A percentile compares a stretch with the other conserved stretches of the same genome.
Evolutionary conservation across 1,140 invertebrate species (phyloP).

Genomic region (Drosophila kikkawai): DNA sequence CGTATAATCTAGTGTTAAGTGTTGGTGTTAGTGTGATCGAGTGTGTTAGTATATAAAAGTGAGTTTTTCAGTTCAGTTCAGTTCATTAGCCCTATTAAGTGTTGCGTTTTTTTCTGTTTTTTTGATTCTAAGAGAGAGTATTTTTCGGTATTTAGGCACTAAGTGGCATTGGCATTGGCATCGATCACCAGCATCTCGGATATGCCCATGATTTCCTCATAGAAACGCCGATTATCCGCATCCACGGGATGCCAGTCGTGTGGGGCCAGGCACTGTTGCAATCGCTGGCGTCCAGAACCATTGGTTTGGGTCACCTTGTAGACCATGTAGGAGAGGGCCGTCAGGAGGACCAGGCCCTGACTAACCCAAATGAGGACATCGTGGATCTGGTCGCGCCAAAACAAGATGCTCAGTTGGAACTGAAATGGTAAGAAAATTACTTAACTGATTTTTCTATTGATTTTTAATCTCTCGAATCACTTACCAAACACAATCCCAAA

Average conservation of each 20-base stretch:
- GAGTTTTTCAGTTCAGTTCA: slow-evolving; percentile 55
- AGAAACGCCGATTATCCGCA: slow-evolving; percentile 75
- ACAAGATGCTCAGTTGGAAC: slow-evolving; percentile 49
- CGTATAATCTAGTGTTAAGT: not conserved
- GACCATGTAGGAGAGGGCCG: slow-evolving; percentile 66
- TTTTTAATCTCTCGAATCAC: not conserved
- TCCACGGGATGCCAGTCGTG: slow-evolving; percentile 84
- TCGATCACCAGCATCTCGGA: slow-evolving; percentile 82
- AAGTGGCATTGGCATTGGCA: slow-evolving; percentile 55
- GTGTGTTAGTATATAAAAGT: slow-evolving; percentile 40
- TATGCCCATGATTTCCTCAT: slow-evolving; percentile 80
- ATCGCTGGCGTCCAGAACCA: slow-evolving; percentile 57
- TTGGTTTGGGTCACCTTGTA: slow-evolving; percentile 71
- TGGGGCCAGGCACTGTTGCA: slow-evolving; percentile 73
- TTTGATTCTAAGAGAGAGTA: slow-evolving; percentile 45
- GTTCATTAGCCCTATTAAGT: slow-evolving; percentile 25
- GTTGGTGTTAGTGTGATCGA: slow-evolving; percentile 3
- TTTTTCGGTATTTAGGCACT: slow-evolving; percentile 62
- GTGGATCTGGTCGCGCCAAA: slow-evolving; percentile 32
- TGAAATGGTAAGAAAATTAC: slow-evolving; percentile 13
- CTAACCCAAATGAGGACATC: slow-evolving; percentile 55
- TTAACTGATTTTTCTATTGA: no score
- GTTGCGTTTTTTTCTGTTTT: slow-evolving; percentile 19
- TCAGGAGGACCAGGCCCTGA: slow-evolving; percentile 61
- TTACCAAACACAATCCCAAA: slow-evolving; percentile 62